Evolutionary conservation across 2,113 vertebrate species (phyloP).

Genomic region (Barbus barbus): DNA sequence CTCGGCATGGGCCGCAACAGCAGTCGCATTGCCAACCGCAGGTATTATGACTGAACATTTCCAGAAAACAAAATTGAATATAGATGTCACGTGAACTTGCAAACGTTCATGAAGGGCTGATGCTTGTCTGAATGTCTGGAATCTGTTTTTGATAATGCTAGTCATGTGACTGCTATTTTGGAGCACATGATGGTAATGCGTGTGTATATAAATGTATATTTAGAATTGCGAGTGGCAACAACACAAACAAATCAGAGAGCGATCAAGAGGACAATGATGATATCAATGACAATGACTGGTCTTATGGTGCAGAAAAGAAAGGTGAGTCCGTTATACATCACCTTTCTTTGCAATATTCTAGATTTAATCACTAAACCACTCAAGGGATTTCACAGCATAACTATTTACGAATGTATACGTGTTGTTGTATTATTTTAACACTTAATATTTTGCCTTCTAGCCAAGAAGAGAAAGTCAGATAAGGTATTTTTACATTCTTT

Average conservation of each 20-base stretch:
- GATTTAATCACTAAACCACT: background rate
- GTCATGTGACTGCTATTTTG: background rate
- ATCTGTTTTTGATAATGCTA: background rate
- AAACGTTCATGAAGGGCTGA: background rate
- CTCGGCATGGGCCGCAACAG: slow-evolving; percentile 98
- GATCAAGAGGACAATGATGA: slow-evolving; percentile 98
- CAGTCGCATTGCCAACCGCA: slow-evolving; percentile 96
- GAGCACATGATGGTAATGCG: no score
- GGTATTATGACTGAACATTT: slow-evolving; percentile 67
- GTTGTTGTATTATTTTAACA: slow-evolving; percentile 15
- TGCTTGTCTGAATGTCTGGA: background rate
- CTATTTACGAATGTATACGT: background rate
- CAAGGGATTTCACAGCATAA: background rate
- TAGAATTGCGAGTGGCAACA: slow-evolving; percentile 97
- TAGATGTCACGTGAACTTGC: background rate
- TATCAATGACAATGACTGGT: slow-evolving; percentile 98
- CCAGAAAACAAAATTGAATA: background rate
- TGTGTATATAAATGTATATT: background rate
- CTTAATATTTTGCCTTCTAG: slow-evolving; percentile 64
- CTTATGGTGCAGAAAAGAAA: slow-evolving; percentile 97
- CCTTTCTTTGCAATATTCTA: no score
- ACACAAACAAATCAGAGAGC: slow-evolving; percentile 96
- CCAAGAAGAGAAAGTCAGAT: slow-evolving; percentile 97
- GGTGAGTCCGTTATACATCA: slow-evolving; percentile 69
- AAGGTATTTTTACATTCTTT: slow-evolving; percentile 80